phyloP scores from a whole-genome alignment of 2,113 vertebrate genomes.

The Macquaria australasica region DNA sequence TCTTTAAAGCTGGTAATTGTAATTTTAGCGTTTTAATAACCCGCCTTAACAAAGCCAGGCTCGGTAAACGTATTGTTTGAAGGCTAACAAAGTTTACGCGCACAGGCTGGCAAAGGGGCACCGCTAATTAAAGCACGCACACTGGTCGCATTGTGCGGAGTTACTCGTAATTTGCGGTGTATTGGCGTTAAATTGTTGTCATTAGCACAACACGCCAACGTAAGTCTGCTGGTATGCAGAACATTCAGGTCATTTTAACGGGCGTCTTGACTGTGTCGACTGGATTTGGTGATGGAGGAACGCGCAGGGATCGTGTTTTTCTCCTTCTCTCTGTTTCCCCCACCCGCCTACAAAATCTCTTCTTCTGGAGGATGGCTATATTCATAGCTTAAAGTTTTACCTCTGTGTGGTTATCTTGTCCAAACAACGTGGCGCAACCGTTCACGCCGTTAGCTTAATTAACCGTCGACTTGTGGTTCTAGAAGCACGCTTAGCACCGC shows the following conservation, averaged over 20 bases:
- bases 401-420: neutral
- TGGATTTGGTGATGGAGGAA: conserved; percentile 15
- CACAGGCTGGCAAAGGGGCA: neutral
- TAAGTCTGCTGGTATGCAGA: neutral
- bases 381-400: neutral
- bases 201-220: rapidly evolving
- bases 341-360: neutral
- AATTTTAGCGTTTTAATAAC: neutral
- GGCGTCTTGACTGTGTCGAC: no score
- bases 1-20: neutral
- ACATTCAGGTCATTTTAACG: no score
- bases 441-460: neutral
- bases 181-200: rapidly evolving
- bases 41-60: neutral
- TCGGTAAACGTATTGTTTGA: neutral
- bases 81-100: conserved; percentile 33
- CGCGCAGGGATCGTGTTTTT: neutral
- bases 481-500: neutral
- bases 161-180: rapidly evolving
- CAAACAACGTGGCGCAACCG: neutral
- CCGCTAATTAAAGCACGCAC: neutral
- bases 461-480: neutral
- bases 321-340: rapidly evolving
- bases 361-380: rapidly evolving
- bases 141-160: neutral